Conservation (phyloP, 2,888 invertebrate genomes). For the Lepidocyrtinus sp. region DNA sequence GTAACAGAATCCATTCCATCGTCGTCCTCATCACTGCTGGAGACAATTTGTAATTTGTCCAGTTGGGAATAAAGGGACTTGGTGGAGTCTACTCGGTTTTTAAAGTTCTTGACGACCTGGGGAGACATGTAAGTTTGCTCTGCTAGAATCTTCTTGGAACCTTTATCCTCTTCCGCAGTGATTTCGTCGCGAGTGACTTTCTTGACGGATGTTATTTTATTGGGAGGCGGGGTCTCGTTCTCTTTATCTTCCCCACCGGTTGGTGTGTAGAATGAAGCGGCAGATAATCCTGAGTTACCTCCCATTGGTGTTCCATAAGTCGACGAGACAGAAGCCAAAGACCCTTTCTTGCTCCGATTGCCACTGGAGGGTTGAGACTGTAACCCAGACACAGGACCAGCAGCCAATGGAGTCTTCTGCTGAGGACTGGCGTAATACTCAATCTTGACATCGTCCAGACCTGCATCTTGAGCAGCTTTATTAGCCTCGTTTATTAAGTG, state of each 20-base stretch:
- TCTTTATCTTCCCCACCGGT: slow-evolving; percentile 50
- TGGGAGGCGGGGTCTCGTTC: slow-evolving; percentile 22
- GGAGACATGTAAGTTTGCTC: too few relatives aligned
- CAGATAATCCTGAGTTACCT: background rate
- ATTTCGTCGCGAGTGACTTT: background rate
- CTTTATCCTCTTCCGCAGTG: slow-evolving; percentile 3
- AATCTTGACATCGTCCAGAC: slow-evolving; percentile 46
- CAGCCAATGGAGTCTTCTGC: too few relatives aligned
- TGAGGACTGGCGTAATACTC: slow-evolving; percentile 54
- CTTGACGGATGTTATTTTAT: background rate
- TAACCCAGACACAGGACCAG: too few relatives aligned
- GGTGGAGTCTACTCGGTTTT: background rate
- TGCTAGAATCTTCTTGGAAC: background rate
- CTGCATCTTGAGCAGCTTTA: slow-evolving; percentile 26
- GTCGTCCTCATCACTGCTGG: slow-evolving; percentile 36
- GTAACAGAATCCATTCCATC: background rate
- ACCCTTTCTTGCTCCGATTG: slow-evolving; percentile 20
- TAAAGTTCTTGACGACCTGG: too few relatives aligned
- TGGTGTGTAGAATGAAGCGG: slow-evolving; percentile 46
- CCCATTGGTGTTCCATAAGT: slow-evolving; percentile 28
- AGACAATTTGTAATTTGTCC: slow-evolving; percentile 29
- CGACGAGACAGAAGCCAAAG: background rate
- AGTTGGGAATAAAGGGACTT: slow-evolving; percentile 27
- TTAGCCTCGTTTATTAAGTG: slow-evolving; percentile 35
- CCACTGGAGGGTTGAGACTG: slow-evolving; percentile 22